Conservation (phyloP, 2,797 vertebrate species). For the Lycodopsis pacificus region DNA sequence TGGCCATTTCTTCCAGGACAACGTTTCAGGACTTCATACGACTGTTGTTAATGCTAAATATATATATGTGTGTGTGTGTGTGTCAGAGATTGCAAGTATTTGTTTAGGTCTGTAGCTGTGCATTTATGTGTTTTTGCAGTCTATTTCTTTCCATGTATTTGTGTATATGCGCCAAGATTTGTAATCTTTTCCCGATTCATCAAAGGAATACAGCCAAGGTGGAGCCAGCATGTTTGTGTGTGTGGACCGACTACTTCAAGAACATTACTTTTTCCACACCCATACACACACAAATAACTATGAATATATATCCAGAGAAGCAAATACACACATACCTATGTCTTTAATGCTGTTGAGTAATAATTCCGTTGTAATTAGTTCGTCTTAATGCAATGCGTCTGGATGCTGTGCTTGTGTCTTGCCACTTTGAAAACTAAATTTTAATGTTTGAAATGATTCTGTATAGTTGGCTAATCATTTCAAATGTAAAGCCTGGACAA, state of each 20-base stretch:
- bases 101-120: not conserved
- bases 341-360: not conserved
- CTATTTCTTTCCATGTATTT: not conserved
- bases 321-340: not conserved
- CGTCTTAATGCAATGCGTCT: no score
- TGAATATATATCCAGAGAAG: not conserved
- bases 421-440: not conserved
- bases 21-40: constrained; percentile 15
- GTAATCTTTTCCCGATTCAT: not conserved
- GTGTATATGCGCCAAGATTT: not conserved
- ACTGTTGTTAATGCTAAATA: not conserved
- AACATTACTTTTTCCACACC: not conserved
- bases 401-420: not conserved
- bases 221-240: not conserved
- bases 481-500: not conserved
- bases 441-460: not conserved
- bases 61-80: not conserved
- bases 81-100: no score
- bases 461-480: not conserved
- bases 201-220: not conserved
- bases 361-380: not conserved
- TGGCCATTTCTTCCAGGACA: not conserved
- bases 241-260: not conserved
- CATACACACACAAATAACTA: not conserved
- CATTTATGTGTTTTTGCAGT: not conserved